Base-by-base conservation (phyloP, 2,113 vertebrate genomes). In the Sardina pilchardus region DNA sequence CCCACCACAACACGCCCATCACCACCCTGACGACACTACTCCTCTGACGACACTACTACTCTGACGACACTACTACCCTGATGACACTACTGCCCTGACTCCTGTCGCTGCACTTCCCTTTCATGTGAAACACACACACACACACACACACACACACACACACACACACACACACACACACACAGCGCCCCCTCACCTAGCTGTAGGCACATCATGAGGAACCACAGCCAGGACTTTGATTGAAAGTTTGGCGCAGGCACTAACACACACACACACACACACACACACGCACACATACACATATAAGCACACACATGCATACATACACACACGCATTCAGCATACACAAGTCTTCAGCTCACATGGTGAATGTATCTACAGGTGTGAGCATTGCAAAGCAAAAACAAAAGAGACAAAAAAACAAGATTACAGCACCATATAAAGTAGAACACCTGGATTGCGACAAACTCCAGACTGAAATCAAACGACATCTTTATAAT, bases 311-410 rank as follows among this genome's bases (percentile, higher is more conserved):
- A 59, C 53, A 59, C 53, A 59, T 19, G 24, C 53, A 5, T 14
- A 59, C 2, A 21, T 21, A 59, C 16, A 24, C 53, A 14, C 16
- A 59, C 53, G 26, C 21, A 6, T 63, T n/a, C 59, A 84, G 63
- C 36, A 59, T 42, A 63, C 34, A 67, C 82, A 67, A 19, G 88
- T 91, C 90, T 92, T 90, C 89, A 88, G 86, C 91, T 91, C 43
- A 83, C 90, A 87, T 87, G 86, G 89, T 92, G 94, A 95, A 96
- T 95, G 94, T 94, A 94, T 92, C 91, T 93, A 89, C 88, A 84
- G 82, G 91, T 92, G 89, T 92, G 92, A 93, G 91, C 90, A 81
- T 93, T 84, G 84, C 90, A 92, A 78, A 90, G 39, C 84, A 88
- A 90, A 90, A 90, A 88, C 56, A 75, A 82, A 63, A 85, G 47